phyloP scores from a whole-genome alignment of 2,113 vertebrate species.

The Gymnocephalus cernua region DNA sequence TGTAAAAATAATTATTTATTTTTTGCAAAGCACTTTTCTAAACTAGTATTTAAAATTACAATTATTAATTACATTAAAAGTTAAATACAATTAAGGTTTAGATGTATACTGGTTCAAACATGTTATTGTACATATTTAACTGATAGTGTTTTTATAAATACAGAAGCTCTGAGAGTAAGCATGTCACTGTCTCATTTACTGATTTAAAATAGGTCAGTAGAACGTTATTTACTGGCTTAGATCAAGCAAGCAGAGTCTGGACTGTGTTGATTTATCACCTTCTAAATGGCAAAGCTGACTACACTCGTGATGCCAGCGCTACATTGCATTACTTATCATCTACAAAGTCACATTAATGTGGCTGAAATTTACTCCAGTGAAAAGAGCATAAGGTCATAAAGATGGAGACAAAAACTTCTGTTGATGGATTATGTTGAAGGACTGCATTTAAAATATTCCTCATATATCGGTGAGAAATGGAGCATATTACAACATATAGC shows the following conservation, averaged over 20 bases:
- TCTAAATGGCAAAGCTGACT: constrained; percentile 23
- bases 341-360: constrained; percentile 2
- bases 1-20: too few relatives aligned
- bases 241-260: constrained; percentile 37
- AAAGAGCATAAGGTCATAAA: background rate
- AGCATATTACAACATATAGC: constrained; percentile 14
- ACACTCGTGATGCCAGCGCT: constrained; percentile 14
- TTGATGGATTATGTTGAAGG: constrained; percentile 22
- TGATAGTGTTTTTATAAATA: constrained; percentile 10
- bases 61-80: too few relatives aligned
- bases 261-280: constrained; percentile 47
- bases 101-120: background rate
- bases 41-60: too few relatives aligned
- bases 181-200: constrained; percentile 15
- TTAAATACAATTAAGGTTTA: background rate
- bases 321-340: constrained; percentile 27
- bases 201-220: constrained; percentile 52
- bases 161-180: background rate
- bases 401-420: background rate
- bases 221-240: constrained; percentile 47
- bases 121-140: background rate
- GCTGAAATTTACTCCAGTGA: background rate
- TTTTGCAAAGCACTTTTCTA: too few relatives aligned
- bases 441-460: constrained; percentile 11
- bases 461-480: background rate